These are phyloP conservation scores for Ictalurus punctatus DNA, from an alignment of 2,113 vertebrate genomes.

Conservation along the genomic window DNA sequence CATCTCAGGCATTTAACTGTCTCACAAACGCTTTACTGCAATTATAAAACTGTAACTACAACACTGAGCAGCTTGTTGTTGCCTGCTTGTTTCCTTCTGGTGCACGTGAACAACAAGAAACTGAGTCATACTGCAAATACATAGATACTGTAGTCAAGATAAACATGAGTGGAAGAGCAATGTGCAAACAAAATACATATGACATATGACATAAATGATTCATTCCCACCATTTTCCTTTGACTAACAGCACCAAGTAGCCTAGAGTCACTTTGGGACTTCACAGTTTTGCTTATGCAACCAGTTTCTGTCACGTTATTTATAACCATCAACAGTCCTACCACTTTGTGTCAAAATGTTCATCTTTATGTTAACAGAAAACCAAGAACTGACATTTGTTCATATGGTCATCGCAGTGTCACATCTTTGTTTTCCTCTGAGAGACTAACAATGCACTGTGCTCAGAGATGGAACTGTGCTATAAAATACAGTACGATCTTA, in stretches of 20 bases:
- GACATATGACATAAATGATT: neutral
- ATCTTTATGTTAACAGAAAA: neutral
- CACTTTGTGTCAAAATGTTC: constrained; percentile 2
- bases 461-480: neutral
- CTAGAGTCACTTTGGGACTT: neutral
- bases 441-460: neutral
- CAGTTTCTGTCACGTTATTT: constrained; percentile 10
- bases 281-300: neutral
- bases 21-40: neutral
- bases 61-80: neutral
- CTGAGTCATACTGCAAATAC: neutral
- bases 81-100: neutral
- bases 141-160: neutral
- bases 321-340: neutral
- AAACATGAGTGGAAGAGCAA: constrained; percentile 14
- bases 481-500: constrained; percentile 5
- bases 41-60: neutral
- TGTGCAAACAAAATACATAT: neutral
- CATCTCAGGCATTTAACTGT: neutral
- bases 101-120: neutral
- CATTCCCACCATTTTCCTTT: neutral
- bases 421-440: constrained; percentile 9
- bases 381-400: constrained; percentile 4
- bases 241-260: neutral
- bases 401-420: constrained; percentile 29